phyloP scores from a whole-genome alignment of 2,113 vertebrate species.

The Perccottus glenii region DNA sequence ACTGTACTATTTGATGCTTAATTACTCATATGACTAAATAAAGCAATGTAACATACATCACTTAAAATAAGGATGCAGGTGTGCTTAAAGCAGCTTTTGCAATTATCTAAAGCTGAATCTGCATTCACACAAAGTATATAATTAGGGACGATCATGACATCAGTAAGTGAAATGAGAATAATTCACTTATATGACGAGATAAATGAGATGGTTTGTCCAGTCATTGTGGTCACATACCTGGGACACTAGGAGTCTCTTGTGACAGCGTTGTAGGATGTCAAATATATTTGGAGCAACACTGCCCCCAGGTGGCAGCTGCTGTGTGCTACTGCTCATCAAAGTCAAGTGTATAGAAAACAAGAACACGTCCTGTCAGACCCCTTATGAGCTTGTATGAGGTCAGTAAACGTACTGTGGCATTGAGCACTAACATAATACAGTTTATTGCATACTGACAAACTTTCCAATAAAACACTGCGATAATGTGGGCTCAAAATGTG shows the following conservation, averaged over 20 bases:
- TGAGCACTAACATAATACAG: too few relatives aligned
- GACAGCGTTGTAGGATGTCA: neutral
- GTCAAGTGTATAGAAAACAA: neutral
- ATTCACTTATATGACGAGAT: slow-evolving; percentile 41
- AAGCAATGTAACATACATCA: too few relatives aligned
- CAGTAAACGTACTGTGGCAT: too few relatives aligned
- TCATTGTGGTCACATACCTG: slow-evolving; percentile 13
- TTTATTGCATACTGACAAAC: too few relatives aligned
- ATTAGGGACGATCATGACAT: slow-evolving; percentile 31
- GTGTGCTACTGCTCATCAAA: slow-evolving; percentile 28
- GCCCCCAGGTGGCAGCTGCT: slow-evolving; percentile 59
- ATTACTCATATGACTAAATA: too few relatives aligned
- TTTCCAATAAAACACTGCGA: too few relatives aligned
- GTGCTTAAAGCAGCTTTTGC: neutral
- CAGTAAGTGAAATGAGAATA: slow-evolving; percentile 38
- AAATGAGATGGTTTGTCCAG: slow-evolving; percentile 34
- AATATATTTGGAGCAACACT: slow-evolving; percentile 65
- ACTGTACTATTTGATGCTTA: too few relatives aligned
- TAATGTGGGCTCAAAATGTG: too few relatives aligned
- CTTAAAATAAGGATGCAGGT: neutral
- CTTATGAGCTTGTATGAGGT: too few relatives aligned
- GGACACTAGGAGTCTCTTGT: slow-evolving; percentile 11
- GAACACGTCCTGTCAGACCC: neutral
- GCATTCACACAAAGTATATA: slow-evolving; percentile 23
- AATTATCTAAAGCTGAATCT: neutral